phyloP scores from a whole-genome alignment of 2,797 vertebrate species.

The Anguilla pacifica region DNA sequence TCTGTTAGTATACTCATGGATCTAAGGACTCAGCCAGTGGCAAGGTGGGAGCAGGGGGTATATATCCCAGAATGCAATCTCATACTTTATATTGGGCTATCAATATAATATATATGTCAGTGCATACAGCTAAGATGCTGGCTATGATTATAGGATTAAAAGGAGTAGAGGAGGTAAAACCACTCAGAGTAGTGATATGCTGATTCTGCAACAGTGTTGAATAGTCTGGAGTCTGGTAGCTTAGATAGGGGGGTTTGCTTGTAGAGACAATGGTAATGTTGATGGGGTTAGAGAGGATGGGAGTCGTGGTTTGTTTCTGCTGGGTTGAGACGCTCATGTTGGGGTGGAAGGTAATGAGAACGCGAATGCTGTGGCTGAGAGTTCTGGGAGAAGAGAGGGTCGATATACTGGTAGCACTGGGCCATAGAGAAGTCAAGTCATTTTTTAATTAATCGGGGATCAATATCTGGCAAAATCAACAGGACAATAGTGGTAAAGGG shows the following conservation, averaged over 20 bases:
- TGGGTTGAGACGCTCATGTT: background rate
- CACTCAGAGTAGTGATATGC: background rate
- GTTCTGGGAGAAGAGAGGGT: background rate
- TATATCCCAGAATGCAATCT: no score
- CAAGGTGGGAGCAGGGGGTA: no score
- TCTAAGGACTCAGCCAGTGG: no score
- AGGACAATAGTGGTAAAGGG: background rate
- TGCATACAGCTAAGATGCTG: background rate
- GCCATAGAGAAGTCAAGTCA: background rate
- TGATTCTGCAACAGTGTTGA: background rate
- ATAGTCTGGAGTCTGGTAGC: background rate
- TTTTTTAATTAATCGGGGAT: background rate
- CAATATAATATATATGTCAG: background rate
- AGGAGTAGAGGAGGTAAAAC: no score
- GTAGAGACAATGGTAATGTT: background rate
- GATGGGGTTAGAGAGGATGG: background rate
- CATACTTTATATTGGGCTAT: no score
- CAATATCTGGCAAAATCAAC: background rate
- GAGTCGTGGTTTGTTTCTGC: background rate
- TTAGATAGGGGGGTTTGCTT: background rate
- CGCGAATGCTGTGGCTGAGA: background rate
- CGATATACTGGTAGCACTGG: background rate
- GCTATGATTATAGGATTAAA: background rate
- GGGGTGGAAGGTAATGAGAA: background rate
- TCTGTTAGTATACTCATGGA: no score